Percentiles rank a stretch among this genome's conserved stretches.
Evolutionary conservation across 2,888 invertebrate species (phyloP).

Genomic region (Ommatoiulus sabulosus): DNA sequence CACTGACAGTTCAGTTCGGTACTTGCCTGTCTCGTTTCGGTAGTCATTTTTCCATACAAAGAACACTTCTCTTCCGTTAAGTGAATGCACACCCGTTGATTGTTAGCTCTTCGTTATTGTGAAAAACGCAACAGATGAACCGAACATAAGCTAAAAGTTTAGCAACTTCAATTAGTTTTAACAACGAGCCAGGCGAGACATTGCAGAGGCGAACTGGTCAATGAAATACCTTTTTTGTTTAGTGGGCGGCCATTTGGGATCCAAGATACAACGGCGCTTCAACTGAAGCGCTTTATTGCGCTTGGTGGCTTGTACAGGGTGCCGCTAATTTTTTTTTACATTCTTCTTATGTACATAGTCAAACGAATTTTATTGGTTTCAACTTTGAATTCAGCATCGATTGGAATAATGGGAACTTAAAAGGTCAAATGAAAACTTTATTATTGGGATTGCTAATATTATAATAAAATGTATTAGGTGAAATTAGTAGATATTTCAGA

Average conservation of each 20-base stretch:
- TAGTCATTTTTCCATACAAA: conserved; percentile 53
- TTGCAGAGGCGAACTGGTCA: neutral
- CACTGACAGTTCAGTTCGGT: neutral
- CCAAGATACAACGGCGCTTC: neutral
- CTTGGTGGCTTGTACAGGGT: neutral
- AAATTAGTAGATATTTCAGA: neutral
- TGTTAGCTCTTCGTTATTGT: neutral
- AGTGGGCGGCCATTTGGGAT: neutral
- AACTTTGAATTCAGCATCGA: neutral
- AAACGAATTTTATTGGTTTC: neutral
- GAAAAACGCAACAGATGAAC: neutral
- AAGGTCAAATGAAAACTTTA: neutral
- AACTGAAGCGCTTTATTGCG: neutral
- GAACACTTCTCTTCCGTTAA: neutral
- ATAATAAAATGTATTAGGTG: no score
- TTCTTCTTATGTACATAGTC: neutral
- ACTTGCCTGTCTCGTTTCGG: conserved; percentile 55
- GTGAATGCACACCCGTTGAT: neutral
- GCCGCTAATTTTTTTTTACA: neutral
- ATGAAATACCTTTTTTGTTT: neutral
- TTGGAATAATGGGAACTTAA: neutral
- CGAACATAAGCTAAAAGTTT: neutral
- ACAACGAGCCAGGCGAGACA: neutral
- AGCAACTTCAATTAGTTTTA: neutral
- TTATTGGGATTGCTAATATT: neutral